Conservation (phyloP, 37 sponge, comb jelly and placozoan genomes). For the Aplysina aerophoba region DNA sequence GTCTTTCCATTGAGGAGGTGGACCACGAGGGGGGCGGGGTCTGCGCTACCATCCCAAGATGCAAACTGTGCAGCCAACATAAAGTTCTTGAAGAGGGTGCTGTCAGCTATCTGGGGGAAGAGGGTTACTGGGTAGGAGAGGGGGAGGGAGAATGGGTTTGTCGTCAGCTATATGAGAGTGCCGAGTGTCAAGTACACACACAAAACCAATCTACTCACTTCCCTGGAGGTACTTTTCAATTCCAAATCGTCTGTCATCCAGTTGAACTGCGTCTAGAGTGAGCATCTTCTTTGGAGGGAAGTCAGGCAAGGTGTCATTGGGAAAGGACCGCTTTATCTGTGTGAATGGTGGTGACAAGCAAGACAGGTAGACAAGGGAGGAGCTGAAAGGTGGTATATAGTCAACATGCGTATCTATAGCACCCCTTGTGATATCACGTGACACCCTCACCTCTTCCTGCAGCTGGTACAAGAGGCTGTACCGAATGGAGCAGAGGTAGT, state of each 20-base stretch:
- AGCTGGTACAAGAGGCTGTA: constrained; percentile 71
- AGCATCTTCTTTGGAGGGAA: constrained; percentile 29
- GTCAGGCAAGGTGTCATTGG: not conserved
- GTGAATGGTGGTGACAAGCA: no score
- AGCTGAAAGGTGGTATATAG: no score
- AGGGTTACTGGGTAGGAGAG: constrained; percentile 7
- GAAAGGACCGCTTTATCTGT: constrained; percentile 20
- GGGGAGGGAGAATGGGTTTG: not conserved
- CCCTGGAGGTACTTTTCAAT: constrained; percentile 27
- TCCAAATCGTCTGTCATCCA: constrained; percentile 8
- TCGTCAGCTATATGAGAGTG: no score
- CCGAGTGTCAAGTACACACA: no score
- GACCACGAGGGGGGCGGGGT: not conserved
- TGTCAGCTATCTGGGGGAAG: constrained; percentile 17
- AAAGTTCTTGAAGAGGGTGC: constrained; percentile 62
- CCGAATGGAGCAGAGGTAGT: constrained; percentile 67
- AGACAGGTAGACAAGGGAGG: no score
- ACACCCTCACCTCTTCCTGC: constrained; percentile 58
- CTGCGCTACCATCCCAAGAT: constrained; percentile 10
- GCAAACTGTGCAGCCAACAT: constrained; percentile 60
- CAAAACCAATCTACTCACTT: not conserved
- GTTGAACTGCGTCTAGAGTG: not conserved
- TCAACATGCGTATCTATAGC: no score
- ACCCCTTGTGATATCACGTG: no score
- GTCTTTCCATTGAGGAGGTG: constrained; percentile 22